phyloP scores from a whole-genome alignment of 2,888 invertebrate genomes.

The Lymantria dispar region DNA sequence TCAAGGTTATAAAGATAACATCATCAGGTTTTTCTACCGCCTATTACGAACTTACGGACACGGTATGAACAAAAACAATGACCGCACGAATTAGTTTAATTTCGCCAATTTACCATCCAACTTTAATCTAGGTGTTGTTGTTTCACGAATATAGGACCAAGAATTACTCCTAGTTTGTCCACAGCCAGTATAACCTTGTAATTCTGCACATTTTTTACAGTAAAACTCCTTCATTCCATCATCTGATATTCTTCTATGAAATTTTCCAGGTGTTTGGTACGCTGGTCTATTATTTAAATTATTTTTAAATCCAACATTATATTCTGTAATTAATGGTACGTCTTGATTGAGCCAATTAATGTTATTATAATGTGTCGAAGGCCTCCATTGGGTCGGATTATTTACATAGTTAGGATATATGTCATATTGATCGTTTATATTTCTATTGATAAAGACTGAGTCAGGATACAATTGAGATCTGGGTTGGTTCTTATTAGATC shows the following conservation, averaged over 20 bases:
- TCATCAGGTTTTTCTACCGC: conserved; percentile 45
- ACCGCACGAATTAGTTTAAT: conserved; percentile 66
- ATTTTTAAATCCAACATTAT: conserved; percentile 34
- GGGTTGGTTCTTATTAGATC: conserved; percentile 35
- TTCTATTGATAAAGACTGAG: conserved; percentile 52
- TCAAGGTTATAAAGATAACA: conserved; percentile 62
- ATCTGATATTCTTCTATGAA: conserved; percentile 57
- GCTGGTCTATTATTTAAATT: conserved; percentile 31
- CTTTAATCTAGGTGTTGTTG: conserved; percentile 67
- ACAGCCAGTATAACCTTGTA: conserved; percentile 44
- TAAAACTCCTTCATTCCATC: conserved; percentile 68
- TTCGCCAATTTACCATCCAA: conserved; percentile 76
- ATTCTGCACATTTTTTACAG: conserved; percentile 66
- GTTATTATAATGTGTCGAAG: conserved; percentile 64
- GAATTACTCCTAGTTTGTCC: conserved; percentile 44
- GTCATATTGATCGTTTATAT: conserved; percentile 60
- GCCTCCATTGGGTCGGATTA: conserved; percentile 63
- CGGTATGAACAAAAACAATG: conserved; percentile 63
- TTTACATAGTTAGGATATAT: conserved; percentile 57
- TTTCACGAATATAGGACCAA: conserved; percentile 44
- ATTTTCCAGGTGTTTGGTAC: conserved; percentile 42
- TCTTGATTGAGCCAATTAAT: conserved; percentile 64
- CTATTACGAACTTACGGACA: conserved; percentile 38
- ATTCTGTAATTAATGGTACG: conserved; percentile 35
- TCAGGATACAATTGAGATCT: conserved; percentile 40